phyloP scores from a whole-genome alignment of 2,113 vertebrate species.

The Pterocles burchelli region DNA sequence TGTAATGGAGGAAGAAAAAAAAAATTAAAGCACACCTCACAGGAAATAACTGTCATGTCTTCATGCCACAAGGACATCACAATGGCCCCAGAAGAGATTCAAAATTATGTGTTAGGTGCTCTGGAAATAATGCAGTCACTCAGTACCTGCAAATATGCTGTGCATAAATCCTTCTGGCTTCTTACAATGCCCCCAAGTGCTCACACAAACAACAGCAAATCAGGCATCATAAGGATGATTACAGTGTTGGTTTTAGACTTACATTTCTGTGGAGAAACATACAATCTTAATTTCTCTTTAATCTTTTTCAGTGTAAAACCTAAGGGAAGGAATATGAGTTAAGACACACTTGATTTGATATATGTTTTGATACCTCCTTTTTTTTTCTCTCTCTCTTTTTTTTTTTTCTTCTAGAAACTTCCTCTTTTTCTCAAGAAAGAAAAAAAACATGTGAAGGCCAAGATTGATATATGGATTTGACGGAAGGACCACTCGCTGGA shows the following conservation, averaged over 20 bases:
- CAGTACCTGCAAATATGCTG: neutral
- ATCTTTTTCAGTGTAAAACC: neutral
- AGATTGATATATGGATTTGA: too few species aligned
- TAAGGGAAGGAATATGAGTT: neutral
- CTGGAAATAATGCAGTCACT: neutral
- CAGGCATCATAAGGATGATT: neutral
- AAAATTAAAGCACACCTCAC: neutral
- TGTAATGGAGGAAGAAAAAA: neutral
- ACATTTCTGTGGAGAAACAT: neutral
- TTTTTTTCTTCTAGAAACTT: neutral
- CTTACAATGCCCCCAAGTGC: neutral
- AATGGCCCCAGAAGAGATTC: neutral
- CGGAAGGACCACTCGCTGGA: too few species aligned
- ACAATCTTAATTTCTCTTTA: neutral
- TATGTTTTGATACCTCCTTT: neutral
- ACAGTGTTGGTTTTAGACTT: neutral
- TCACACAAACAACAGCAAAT: neutral
- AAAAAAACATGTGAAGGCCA: neutral
- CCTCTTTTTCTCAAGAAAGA: neutral
- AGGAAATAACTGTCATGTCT: neutral
- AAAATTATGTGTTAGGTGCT: neutral
- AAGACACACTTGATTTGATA: neutral
- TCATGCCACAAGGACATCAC: neutral
- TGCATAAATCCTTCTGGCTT: neutral
- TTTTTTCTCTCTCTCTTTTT: neutral